Evolutionary conservation across 2,797 vertebrate species (phyloP).

Genomic region (Phrynocephalus guinanensis): DNA sequence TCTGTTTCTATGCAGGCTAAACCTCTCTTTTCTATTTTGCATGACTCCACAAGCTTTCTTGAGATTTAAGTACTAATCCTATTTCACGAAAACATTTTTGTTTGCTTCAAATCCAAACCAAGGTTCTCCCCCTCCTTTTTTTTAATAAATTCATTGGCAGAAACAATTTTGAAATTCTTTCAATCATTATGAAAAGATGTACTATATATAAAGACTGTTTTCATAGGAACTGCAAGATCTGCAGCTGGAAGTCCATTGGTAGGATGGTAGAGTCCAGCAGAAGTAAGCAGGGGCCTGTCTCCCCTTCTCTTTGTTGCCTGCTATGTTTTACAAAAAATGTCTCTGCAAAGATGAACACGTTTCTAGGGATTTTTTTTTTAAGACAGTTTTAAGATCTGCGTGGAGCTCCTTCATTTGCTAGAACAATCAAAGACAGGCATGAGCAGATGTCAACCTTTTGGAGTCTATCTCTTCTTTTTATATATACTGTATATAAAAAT

Average conservation of each 20-base stretch:
- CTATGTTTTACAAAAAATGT: too few species aligned
- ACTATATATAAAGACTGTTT: constrained; percentile 40
- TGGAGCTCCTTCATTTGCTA: constrained; percentile 3
- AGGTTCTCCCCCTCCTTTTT: constrained; percentile 13
- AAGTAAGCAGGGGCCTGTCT: too few species aligned
- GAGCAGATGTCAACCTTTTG: not conserved
- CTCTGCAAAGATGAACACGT: too few species aligned
- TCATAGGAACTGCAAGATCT: not conserved
- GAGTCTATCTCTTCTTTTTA: not conserved
- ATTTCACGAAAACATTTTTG: constrained; percentile 78
- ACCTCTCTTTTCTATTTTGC: constrained; percentile 72
- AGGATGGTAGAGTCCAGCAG: too few species aligned
- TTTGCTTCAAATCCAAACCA: constrained; percentile 64
- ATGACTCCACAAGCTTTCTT: constrained; percentile 76
- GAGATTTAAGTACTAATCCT: constrained; percentile 82
- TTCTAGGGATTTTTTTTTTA: too few species aligned
- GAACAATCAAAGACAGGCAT: not conserved
- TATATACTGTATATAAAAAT: not conserved
- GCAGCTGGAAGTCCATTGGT: too few species aligned
- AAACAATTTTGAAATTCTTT: constrained; percentile 45
- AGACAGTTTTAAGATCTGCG: too few species aligned
- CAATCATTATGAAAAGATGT: constrained; percentile 46
- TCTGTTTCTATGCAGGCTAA: constrained; percentile 76
- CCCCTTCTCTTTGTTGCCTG: too few species aligned
- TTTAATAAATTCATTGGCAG: constrained; percentile 32